Base-by-base conservation (phyloP, 1,140 invertebrate species). In the Arion vulgaris region DNA sequence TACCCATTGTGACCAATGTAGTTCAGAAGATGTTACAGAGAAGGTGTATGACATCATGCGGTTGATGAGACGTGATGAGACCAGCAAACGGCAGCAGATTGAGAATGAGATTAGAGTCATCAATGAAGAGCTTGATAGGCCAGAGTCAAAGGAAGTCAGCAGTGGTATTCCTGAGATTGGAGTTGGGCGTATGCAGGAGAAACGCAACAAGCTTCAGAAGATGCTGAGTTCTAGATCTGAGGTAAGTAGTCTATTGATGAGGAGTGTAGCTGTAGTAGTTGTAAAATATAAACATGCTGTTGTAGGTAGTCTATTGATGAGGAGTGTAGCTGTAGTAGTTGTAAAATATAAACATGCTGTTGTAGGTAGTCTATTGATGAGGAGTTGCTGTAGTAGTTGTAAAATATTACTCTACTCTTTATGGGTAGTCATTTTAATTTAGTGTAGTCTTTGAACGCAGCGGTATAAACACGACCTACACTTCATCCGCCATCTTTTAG, bases 1-100 rank as follows among this genome's bases (percentile, higher is more conserved):
- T 26, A 91, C 90, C 11, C 90, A 91, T 83, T 84, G 87, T 45
- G 90, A 91, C 82, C 72, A 90, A 23, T 90, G 88, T 69, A 80
- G 69, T 7, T 34, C 79, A n/a, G 87, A 90, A 41, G 85, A 90
- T 23, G 86, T 90, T 0, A 32, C 83, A 38, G 85, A 87, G 68
- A 85, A 76, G 19, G 83, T 73, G 13, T 85, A 86, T 11, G 82
- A 89, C 41, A 88, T 91, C 49, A 32, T 87, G 19, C 78, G 87
- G 32, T 85, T 85, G 51, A 89, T 90, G 86, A 84, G 88, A 28
- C 57, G 68, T 11, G 85, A 89, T 57, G 90, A 91, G 62, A 80
- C 86, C 9, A 75, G 32, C 17, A 91, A 91, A 62, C 72, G 89
- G 4, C 51, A 83, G 17, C 86, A 90, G 79, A 75, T 91, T 53